Percentiles rank a stretch among this genome's conserved stretches.
Evolutionary conservation across 1,140 invertebrate genomes (phyloP).

Genomic region (Caenorhabditis latens): DNA sequence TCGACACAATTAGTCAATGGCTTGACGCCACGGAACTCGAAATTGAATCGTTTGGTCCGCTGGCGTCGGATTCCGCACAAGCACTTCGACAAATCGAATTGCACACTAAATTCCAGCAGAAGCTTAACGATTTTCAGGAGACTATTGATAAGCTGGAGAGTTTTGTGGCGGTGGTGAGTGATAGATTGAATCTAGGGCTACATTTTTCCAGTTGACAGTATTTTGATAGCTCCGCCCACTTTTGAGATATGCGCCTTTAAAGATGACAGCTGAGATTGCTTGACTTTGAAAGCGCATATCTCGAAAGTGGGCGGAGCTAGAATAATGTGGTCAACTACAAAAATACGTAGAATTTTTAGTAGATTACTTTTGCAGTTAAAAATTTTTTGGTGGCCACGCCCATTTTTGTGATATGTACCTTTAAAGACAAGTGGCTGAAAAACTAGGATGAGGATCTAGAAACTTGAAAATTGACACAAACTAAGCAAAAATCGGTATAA

Average conservation of each 20-base stretch:
- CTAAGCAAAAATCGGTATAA: too few relatives aligned
- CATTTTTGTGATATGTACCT: too few relatives aligned
- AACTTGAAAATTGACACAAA: too few relatives aligned
- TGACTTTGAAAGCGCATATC: too few relatives aligned
- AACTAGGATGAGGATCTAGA: too few relatives aligned
- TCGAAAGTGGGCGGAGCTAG: too few relatives aligned
- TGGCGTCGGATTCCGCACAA: slow-evolving; percentile 64
- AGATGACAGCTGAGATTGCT: too few relatives aligned
- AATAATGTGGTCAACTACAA: too few relatives aligned
- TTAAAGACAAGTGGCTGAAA: too few relatives aligned
- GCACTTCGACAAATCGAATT: slow-evolving; percentile 68
- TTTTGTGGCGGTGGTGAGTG: slow-evolving; percentile 69
- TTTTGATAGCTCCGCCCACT: not conserved
- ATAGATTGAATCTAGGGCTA: not conserved
- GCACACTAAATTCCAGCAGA: slow-evolving; percentile 69
- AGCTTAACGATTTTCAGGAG: slow-evolving; percentile 72
- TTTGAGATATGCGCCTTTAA: too few relatives aligned
- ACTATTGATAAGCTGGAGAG: slow-evolving; percentile 69
- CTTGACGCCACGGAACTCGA: slow-evolving; percentile 67
- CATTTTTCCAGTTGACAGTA: not conserved
- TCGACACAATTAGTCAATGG: slow-evolving; percentile 69
- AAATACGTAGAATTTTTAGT: too few relatives aligned
- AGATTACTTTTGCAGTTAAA: not conserved
- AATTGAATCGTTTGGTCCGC: slow-evolving; percentile 60
- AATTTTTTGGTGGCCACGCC: too few relatives aligned